Evolutionary conservation across 1,140 invertebrate genomes (phyloP), one percentile per base, ranked within the genome.

Genomic region (Drosophila pseudoobscura): DNA sequence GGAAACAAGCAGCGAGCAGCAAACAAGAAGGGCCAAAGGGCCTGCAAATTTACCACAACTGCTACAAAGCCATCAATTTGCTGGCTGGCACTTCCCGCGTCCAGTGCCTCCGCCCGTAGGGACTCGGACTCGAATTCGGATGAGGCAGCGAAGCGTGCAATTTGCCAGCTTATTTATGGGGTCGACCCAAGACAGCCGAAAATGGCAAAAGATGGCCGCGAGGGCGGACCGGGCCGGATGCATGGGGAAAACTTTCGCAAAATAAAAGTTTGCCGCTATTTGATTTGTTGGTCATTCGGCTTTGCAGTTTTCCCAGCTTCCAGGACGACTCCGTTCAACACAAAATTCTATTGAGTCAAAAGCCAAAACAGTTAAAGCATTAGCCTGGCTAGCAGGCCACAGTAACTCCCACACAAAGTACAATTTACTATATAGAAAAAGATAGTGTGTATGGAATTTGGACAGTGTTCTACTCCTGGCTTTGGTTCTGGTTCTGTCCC

Each of bases 201-300:
- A 35, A 41, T 52, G 46, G 29, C 52, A 46, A 45, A 62, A 29
- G 41, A 56, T 39, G 35, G 11, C 35, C 35, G 35, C 35, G 39
- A n/a, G 46, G 26, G 9, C n/a, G 26, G 0, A 20, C 9, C n/a
- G 1, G 13, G 53, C 15, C 80, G 80, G 80, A 84, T 80, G 52
- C 54, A 53, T 76, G 50, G 76, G 55, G 76, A 85, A 76, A 85
- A 85, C 69, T 85, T 74, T 74, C 63, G 74, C 82, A 85, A 80
- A 87, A 85, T 85, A 85, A 85, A 85, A 85, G 68, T 85, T 87
- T 85, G 87, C 82, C 82, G 80, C 80, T 82, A 75, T 78, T 85
- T 85, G 80, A 85, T 85, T 85, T 87, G 80, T 85, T 77, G 80
- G 77, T 66, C 74, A 74, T 55, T 69, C 59, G 56, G 55, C 43